A percentile compares a stretch with the other conserved stretches of the same genome.
Evolutionary conservation across 2,113 vertebrate species (phyloP).

Genomic region (Arvicanthis niloticus): DNA sequence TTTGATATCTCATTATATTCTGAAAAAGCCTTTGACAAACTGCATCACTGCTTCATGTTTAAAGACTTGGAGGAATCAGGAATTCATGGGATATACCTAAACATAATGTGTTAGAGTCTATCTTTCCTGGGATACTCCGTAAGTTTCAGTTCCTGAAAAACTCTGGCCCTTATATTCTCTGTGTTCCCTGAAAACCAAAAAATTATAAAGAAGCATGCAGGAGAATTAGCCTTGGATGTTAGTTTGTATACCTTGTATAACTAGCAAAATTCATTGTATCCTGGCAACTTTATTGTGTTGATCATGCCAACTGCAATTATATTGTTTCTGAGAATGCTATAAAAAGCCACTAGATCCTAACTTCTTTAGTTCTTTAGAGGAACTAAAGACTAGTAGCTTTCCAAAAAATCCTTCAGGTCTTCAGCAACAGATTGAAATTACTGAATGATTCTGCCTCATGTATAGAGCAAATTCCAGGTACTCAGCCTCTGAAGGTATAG

Average conservation of each 20-base stretch:
- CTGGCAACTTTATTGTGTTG: neutral
- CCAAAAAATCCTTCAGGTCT: neutral
- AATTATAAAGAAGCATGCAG: neutral
- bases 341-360: neutral
- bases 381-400: neutral
- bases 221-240: neutral
- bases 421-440: neutral
- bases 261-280: neutral
- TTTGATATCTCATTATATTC: no score
- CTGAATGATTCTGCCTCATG: neutral
- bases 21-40: no score
- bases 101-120: neutral
- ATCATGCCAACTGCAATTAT: neutral
- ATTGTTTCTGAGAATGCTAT: neutral
- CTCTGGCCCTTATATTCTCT: neutral
- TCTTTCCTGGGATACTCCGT: accelerated
- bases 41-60: no score
- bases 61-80: no score
- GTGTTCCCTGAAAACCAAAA: neutral
- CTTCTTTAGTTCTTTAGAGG: neutral
- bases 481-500: neutral
- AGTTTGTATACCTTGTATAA: neutral
- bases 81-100: no score
- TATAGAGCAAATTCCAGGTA: neutral
- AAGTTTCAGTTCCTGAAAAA: neutral